Base-by-base conservation (phyloP, 2,113 vertebrate genomes). In the human (Homo sapiens) region DNA sequence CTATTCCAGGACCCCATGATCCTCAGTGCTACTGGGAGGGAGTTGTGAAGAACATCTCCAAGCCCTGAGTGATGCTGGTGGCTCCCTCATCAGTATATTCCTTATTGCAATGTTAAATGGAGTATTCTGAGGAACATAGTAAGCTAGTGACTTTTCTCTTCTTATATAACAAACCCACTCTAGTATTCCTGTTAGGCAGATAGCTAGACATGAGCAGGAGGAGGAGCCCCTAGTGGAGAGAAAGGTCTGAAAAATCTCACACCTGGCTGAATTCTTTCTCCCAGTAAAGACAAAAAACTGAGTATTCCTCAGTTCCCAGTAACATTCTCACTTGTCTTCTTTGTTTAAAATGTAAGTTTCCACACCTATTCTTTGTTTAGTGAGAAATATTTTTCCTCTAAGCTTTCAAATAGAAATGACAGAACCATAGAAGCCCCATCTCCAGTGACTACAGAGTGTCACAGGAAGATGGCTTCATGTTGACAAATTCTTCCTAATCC, bases 321-420 rank as follows among this genome's bases (percentile, higher is more conserved):
- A 52, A 52, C 52, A 18, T 52, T 52, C 52, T 52, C 52, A 52
- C 52, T 52, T 52, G 17, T 52, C 52, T 52, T 52, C 52, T 52
- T 52, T 52, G 52, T 52, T 52, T 52, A 52, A 52, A 52, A 52
- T 1, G 52, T 52, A 52, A 52, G 52, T 52, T 5, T 52, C 52
- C 52, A 52, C 12, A 32, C 40, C 75, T 81, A 38, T 32, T 23
- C 38, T 88, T 23, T 59, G 17, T 70, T 80, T 59, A 73, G 52
- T 75, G 55, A 94, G n/a, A 59, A 55, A 35, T 83, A 89, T 43
- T 83, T 89, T 94, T 73, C 55, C 68, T 82, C n/a, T 55, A 83
- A 75, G 4, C 55, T 94, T 83, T 52, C 68, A 90, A 66, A 59
- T n/a, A 90, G n/a, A 84, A 61, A 94, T 84, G 45, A 3, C 43